phyloP scores from a whole-genome alignment of 1,140 invertebrate genomes.

The Anoplophora glabripennis region DNA sequence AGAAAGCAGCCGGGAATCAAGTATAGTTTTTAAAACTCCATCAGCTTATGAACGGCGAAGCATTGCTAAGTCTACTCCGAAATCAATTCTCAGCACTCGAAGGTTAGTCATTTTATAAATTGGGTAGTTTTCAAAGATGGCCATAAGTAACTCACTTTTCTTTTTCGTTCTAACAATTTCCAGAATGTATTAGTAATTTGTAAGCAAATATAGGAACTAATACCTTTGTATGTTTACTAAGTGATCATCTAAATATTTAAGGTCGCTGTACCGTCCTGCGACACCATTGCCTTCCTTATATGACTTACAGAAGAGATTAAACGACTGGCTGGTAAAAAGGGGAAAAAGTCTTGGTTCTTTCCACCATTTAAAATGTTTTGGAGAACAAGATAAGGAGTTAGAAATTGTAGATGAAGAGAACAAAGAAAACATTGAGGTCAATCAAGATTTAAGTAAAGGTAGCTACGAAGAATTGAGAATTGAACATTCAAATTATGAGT shows the following conservation, averaged over 20 bases:
- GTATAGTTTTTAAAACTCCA: slow-evolving; percentile 25
- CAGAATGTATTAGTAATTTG: too few relatives aligned
- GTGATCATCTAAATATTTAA: neutral
- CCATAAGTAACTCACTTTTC: too few relatives aligned
- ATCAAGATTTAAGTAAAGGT: slow-evolving; percentile 31
- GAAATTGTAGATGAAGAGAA: slow-evolving; percentile 50
- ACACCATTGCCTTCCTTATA: slow-evolving; percentile 20
- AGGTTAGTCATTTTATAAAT: slow-evolving; percentile 8
- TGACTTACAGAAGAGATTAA: slow-evolving; percentile 50
- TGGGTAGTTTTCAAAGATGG: too few relatives aligned
- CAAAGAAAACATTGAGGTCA: slow-evolving; percentile 55
- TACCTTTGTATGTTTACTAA: too few relatives aligned
- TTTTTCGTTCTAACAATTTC: too few relatives aligned
- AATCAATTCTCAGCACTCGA: neutral
- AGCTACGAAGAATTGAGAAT: slow-evolving; percentile 38
- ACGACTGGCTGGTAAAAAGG: slow-evolving; percentile 52
- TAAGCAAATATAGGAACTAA: too few relatives aligned
- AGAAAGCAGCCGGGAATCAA: slow-evolving; percentile 1
- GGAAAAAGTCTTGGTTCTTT: slow-evolving; percentile 53
- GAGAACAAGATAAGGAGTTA: slow-evolving; percentile 44
- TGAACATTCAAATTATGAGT: neutral
- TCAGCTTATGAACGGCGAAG: slow-evolving; percentile 23
- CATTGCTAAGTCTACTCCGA: slow-evolving; percentile 16
- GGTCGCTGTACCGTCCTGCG: slow-evolving; percentile 13
- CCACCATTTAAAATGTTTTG: slow-evolving; percentile 56